A percentile compares a stretch with the other conserved stretches of the same genome.
Conservation (phyloP, 2,797 vertebrate species). For the Channallabes apus region DNA sequence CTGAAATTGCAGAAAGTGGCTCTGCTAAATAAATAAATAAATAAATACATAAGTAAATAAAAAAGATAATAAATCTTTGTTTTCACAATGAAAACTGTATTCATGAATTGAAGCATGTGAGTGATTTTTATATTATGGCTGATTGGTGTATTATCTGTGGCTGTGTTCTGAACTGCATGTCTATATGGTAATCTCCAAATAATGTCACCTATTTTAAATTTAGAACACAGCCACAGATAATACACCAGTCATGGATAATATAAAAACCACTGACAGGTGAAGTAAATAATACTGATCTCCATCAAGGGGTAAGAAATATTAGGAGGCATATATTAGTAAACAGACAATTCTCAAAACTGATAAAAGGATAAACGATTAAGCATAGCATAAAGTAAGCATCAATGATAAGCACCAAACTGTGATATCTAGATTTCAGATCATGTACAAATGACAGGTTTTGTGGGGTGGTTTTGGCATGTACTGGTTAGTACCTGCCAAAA, state of each 20-base stretch:
- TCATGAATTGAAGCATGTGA: neutral
- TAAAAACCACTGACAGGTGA: too few relatives aligned
- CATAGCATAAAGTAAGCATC: too few relatives aligned
- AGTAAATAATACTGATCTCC: too few relatives aligned
- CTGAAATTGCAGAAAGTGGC: neutral
- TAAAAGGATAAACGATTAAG: too few relatives aligned
- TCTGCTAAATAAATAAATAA: neutral
- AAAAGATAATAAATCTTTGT: neutral
- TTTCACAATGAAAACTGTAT: neutral
- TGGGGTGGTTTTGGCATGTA: too few relatives aligned
- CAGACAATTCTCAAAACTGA: too few relatives aligned
- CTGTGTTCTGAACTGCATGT: neutral
- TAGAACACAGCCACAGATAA: neutral
- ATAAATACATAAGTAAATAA: neutral
- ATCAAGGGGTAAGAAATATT: too few relatives aligned
- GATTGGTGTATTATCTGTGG: neutral
- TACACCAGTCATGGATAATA: neutral
- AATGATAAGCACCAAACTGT: too few relatives aligned
- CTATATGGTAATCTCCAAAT: neutral
- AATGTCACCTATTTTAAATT: neutral
- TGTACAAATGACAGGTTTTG: too few relatives aligned
- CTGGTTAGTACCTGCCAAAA: too few relatives aligned
- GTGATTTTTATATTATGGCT: neutral
- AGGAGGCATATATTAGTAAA: too few relatives aligned
- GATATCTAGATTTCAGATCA: too few relatives aligned